Evolutionary conservation across 1,140 invertebrate species (phyloP).

Genomic region (Armadillidium nasatum): DNA sequence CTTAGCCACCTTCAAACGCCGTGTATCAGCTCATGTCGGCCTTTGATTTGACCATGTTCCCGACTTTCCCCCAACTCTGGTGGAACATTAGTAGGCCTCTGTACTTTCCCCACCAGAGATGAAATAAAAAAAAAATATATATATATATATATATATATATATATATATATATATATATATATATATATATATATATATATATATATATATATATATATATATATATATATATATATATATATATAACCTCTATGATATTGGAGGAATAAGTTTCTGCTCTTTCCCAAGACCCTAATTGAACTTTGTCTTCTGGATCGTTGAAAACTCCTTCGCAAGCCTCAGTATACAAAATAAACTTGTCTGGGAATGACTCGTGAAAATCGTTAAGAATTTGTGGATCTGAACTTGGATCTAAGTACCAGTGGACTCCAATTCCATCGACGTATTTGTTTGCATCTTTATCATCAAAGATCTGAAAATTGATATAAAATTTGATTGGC

Average conservation of each 20-base stretch:
- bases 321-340: conserved; percentile 64
- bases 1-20: too few species aligned
- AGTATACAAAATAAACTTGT: conserved; percentile 69
- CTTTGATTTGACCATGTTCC: too few species aligned
- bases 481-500: background rate
- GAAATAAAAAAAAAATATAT: too few species aligned
- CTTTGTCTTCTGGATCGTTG: conserved; percentile 56
- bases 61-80: too few species aligned
- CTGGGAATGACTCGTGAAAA: conserved; percentile 58
- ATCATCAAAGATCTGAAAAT: background rate
- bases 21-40: too few species aligned
- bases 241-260: conserved; percentile 64
- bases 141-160: background rate
- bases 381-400: conserved; percentile 54
- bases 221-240: too few species aligned
- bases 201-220: too few species aligned
- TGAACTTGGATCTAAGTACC: conserved; percentile 63
- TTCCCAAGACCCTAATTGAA: conserved; percentile 66
- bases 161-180: conserved; percentile 8
- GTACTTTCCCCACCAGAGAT: too few species aligned
- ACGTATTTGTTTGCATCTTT: conserved; percentile 54
- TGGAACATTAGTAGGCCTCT: too few species aligned
- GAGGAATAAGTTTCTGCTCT: conserved; percentile 63
- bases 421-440: conserved; percentile 74
- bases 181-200: too few species aligned